A percentile compares a stretch with the other conserved stretches of the same genome.
These are phyloP conservation scores for Melanotaenia trifasciata DNA, from an alignment of 2,797 vertebrate species.

Conservation along the genomic window DNA sequence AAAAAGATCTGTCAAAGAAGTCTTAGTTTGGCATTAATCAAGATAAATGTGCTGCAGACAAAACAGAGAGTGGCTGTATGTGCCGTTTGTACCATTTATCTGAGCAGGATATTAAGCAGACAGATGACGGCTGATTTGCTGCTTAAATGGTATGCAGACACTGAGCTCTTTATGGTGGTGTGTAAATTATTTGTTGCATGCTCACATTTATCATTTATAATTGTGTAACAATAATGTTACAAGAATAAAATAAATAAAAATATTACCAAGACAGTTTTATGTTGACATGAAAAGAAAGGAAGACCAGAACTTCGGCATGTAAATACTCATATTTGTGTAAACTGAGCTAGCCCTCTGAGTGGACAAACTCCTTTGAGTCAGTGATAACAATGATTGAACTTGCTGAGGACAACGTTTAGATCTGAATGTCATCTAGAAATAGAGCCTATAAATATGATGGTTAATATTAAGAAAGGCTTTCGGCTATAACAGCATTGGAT, in stretches of 20 bases:
- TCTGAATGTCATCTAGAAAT: not conserved
- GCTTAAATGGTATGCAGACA: too few species aligned
- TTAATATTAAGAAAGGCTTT: constrained; percentile 5
- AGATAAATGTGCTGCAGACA: too few species aligned
- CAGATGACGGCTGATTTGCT: too few species aligned
- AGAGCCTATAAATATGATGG: not conserved
- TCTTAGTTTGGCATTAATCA: too few species aligned
- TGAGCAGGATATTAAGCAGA: too few species aligned
- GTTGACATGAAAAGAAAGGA: constrained; percentile 9
- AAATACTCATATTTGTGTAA: constrained; percentile 25
- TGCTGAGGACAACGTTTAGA: constrained; percentile 41
- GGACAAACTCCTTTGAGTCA: constrained; percentile 35
- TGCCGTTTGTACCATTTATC: too few species aligned
- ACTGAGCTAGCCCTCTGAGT: constrained; percentile 13
- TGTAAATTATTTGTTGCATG: not conserved
- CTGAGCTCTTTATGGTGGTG: too few species aligned
- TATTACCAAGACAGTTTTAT: not conserved
- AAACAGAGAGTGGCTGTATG: too few species aligned
- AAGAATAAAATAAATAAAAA: constrained; percentile 15
- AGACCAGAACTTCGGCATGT: not conserved
- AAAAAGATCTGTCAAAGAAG: too few species aligned
- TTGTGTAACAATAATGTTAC: not conserved
- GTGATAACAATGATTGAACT: constrained; percentile 20
- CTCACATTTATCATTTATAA: not conserved
- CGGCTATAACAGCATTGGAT: not conserved